These are phyloP conservation scores for Caenorhabditis tropicalis DNA, from an alignment of 1,140 invertebrate genomes.

Conservation along the genomic window DNA sequence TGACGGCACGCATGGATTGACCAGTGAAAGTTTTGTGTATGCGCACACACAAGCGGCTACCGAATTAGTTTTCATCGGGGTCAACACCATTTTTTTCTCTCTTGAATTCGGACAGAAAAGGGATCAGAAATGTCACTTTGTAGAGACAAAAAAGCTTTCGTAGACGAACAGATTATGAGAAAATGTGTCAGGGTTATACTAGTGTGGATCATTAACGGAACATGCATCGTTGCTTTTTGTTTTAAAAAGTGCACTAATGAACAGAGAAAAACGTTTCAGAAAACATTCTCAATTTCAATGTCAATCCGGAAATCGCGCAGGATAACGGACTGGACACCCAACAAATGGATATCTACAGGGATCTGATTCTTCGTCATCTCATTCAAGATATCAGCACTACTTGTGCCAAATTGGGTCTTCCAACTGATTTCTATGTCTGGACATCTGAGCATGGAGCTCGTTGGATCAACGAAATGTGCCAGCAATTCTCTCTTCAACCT, in stretches of 20 bases:
- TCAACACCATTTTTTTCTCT: not conserved
- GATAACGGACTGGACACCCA: conserved; percentile 49
- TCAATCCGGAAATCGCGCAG: conserved; percentile 32
- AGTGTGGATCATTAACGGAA: conserved; percentile 5
- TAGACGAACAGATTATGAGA: not conserved
- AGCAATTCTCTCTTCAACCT: conserved; percentile 65
- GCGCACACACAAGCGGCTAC: not conserved
- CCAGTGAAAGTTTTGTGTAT: conserved; percentile 34
- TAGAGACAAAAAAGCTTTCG: not conserved
- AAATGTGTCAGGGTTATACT: conserved; percentile 16
- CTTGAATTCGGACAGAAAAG: not conserved
- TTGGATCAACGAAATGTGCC: conserved; percentile 72
- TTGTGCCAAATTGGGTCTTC: conserved; percentile 65
- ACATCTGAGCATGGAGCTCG: conserved; percentile 68
- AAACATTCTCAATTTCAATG: conserved; percentile 41
- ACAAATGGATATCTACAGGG: conserved; percentile 69
- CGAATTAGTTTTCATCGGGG: conserved; percentile 25
- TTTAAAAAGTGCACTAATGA: not conserved
- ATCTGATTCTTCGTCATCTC: conserved; percentile 68
- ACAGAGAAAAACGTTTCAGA: conserved; percentile 16
- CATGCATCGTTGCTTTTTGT: conserved; percentile 17
- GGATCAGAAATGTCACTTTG: not conserved
- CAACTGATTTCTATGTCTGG: conserved; percentile 71
- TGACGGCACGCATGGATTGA: conserved; percentile 36
- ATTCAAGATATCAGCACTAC: conserved; percentile 69